phyloP scores from a whole-genome alignment of 37 sponge, comb jelly and placozoan genomes.

The Petrosia ficiformis region DNA sequence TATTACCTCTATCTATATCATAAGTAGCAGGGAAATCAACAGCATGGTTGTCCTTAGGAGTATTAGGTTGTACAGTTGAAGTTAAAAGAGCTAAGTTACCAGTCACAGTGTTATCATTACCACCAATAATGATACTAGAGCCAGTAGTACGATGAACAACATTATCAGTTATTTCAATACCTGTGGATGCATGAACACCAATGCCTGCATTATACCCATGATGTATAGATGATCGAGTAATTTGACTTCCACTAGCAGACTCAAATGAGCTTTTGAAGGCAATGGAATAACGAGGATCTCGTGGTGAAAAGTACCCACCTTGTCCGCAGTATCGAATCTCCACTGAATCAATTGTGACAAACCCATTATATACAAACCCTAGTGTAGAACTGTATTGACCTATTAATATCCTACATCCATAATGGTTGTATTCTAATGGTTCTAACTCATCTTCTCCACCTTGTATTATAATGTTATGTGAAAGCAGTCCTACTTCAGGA shows the following conservation, averaged over 20 bases:
- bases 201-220: constrained; percentile 86
- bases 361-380: constrained; percentile 21
- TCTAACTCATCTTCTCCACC: constrained; percentile 13
- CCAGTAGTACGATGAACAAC: constrained; percentile 76
- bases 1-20: constrained; percentile 69
- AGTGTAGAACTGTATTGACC: constrained; percentile 36
- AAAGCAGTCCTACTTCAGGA: constrained; percentile 82
- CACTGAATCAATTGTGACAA: constrained; percentile 45
- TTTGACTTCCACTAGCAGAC: constrained; percentile 18
- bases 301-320: constrained; percentile 67
- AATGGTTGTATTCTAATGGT: constrained; percentile 61
- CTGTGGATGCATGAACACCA: constrained; percentile 68
- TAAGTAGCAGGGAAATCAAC: constrained; percentile 88
- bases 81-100: constrained; percentile 72
- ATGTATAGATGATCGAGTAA: constrained; percentile 61
- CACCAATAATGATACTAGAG: constrained; percentile 63
- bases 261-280: constrained; percentile 37
- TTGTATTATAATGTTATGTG: constrained; percentile 75
- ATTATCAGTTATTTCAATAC: constrained; percentile 45
- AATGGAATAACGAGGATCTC: constrained; percentile 81
- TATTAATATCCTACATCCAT: constrained; percentile 77
- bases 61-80: constrained; percentile 66
- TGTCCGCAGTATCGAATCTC: constrained; percentile 85
- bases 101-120: constrained; percentile 23
- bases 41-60: constrained; percentile 76